Conservation (phyloP, 2,888 invertebrate species). For the Scaptomyza flava region DNA sequence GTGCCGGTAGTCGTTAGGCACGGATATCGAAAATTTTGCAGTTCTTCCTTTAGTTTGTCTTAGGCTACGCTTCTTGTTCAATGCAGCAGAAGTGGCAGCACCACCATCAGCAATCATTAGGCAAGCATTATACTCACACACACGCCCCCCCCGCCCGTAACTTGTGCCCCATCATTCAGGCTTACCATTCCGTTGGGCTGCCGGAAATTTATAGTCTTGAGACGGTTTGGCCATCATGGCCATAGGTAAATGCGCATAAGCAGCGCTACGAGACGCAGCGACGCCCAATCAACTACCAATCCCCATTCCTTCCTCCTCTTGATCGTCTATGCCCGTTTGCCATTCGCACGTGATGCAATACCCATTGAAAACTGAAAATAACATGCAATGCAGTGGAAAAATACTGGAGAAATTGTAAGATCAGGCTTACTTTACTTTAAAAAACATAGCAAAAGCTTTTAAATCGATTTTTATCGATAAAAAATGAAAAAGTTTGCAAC, state of each 20-base stretch:
- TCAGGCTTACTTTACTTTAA: too few relatives aligned
- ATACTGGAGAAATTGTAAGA: too few relatives aligned
- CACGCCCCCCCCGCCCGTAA: conserved; percentile 10
- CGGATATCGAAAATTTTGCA: conserved; percentile 79
- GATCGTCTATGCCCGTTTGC: neutral
- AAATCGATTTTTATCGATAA: neutral
- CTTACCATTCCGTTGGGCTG: conserved; percentile 22
- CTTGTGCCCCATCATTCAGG: conserved; percentile 14
- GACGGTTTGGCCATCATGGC: conserved; percentile 43
- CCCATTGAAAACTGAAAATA: neutral
- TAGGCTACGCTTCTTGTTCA: conserved; percentile 49
- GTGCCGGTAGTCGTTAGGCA: conserved; percentile 72
- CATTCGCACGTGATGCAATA: conserved; percentile 34
- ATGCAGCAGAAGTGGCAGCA: conserved; percentile 30
- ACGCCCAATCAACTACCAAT: conserved; percentile 20
- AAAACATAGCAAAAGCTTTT: too few relatives aligned
- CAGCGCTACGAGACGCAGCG: conserved; percentile 30
- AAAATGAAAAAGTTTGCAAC: too few relatives aligned
- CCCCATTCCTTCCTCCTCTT: too few relatives aligned
- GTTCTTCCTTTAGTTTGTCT: conserved; percentile 81
- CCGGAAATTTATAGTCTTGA: conserved; percentile 72
- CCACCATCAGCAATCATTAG: conserved; percentile 59
- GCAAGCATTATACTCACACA: conserved; percentile 23
- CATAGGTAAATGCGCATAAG: conserved; percentile 71
- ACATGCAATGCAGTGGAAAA: too few relatives aligned